These are phyloP conservation scores for Drosophila ananassae DNA, from an alignment of 1,140 invertebrate genomes.

Conservation along the genomic window DNA sequence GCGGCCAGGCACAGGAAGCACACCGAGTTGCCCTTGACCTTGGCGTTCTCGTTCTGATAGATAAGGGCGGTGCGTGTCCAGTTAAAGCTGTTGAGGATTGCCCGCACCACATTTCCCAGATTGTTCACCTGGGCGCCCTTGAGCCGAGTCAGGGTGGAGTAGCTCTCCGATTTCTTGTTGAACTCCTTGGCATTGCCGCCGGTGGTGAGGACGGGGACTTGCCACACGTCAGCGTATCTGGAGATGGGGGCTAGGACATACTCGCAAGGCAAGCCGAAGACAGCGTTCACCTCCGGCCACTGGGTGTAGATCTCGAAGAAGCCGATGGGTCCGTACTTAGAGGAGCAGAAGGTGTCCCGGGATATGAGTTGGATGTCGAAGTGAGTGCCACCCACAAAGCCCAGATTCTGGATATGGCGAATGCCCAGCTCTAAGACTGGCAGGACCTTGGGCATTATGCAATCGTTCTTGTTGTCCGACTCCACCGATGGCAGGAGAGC, in stretches of 20 bases:
- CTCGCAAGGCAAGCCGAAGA: constrained; percentile 95
- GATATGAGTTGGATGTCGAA: constrained; percentile 89
- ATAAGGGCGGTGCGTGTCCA: constrained; percentile 89
- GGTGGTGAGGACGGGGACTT: constrained; percentile 93
- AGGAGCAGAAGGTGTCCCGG: constrained; percentile 92
- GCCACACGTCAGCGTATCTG: constrained; percentile 94
- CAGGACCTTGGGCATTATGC: constrained; percentile 88
- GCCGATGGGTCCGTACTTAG: constrained; percentile 90
- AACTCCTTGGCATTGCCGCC: constrained; percentile 92
- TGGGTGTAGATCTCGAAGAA: constrained; percentile 90
- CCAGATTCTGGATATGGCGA: constrained; percentile 86
- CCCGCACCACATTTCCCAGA: constrained; percentile 88
- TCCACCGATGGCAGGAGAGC: constrained; percentile 68
- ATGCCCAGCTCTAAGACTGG: constrained; percentile 91
- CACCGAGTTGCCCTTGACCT: constrained; percentile 87
- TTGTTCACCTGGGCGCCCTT: constrained; percentile 91
- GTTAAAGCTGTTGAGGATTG: constrained; percentile 88
- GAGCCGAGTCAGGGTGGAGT: constrained; percentile 92
- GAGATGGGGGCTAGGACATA: constrained; percentile 96
- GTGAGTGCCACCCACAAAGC: constrained; percentile 86
- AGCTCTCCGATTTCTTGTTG: constrained; percentile 84
- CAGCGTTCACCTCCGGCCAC: constrained; percentile 88
- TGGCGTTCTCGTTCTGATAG: constrained; percentile 87
- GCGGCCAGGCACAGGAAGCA: constrained; percentile 89
- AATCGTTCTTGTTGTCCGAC: constrained; percentile 79